Conservation (phyloP, 2,113 vertebrate species). For the Microtus montanus region DNA sequence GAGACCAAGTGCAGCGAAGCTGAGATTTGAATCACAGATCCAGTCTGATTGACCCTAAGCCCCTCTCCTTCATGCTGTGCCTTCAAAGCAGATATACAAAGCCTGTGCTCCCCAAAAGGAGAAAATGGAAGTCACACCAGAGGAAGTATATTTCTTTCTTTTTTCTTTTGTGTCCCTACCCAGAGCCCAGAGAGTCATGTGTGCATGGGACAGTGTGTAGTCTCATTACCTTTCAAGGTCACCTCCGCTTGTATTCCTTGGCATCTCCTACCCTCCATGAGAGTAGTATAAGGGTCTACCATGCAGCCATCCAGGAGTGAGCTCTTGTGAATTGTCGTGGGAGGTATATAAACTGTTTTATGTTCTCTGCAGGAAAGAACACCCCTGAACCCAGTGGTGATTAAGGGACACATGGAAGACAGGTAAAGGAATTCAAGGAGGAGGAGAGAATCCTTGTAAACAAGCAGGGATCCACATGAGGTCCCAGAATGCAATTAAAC, state of each 20-base stretch:
- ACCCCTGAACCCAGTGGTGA: not conserved
- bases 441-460: slow-evolving; percentile 43
- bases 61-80: not conserved
- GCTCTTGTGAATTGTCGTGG: not conserved
- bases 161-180: not conserved
- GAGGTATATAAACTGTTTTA: slow-evolving; percentile 23
- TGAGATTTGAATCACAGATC: not conserved
- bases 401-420: slow-evolving; percentile 43
- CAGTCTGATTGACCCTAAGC: not conserved
- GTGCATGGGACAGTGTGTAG: accelerated
- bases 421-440: slow-evolving; percentile 3
- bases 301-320: not conserved
- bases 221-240: not conserved
- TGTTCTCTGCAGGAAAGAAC: slow-evolving; percentile 31
- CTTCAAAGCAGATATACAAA: not conserved
- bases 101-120: not conserved
- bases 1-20: not conserved
- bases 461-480: slow-evolving; percentile 46
- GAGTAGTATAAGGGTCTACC: not conserved
- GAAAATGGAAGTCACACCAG: not conserved
- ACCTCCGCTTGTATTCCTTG: not conserved
- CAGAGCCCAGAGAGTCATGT: not conserved
- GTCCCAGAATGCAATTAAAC: slow-evolving; percentile 70
- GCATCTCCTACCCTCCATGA: not conserved
- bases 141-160: not conserved